Evolutionary conservation across 2,797 vertebrate species (phyloP), one percentile per base, ranked within the genome.

Genomic region (Chaetophractus vellerosus): DNA sequence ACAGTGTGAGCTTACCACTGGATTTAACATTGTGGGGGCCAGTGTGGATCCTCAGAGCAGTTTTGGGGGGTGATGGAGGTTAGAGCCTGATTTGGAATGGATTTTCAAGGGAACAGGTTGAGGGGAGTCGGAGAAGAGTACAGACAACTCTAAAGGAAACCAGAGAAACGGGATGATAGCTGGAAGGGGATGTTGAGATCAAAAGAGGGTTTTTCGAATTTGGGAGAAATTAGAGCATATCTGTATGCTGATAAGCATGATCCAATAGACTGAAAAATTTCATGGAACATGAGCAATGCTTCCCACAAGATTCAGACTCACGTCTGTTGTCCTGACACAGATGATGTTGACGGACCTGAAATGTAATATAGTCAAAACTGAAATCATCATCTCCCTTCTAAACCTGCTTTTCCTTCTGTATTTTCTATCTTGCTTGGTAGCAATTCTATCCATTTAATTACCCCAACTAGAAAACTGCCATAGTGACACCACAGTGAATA

Each of bases 351-450:
- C 36, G 28, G 1, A 52, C 16, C 14, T 9, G 28, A 61, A 90
- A 78, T 57, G n/a, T 16, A 89, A 14, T 9, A 36, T 82, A 50
- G 57, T 78, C n/a, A 78, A 83, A 69, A 64, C 1, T 19, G 84
- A 64, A 45, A 61, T 6, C n/a, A 57, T 63, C 33, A n/a, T 38
- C 50, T 72, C 24, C 45, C n/a, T 94, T 84, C 52, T 52, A 52
- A 88, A 82, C 72, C 36, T 86, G n/a, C 9, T 38, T 7, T 3
- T 90, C 68, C 36, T 78, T 71, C 74, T 76, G 28, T 21, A 68
- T 31, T 85, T 52, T 84, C 52, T 71, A n/a, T 19, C 16, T 93
- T 68, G 92, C n/a, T 81, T 83, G 82, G 66, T 52, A 68, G 64
- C 92, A 89, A 68, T 55, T 66, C 50, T 59, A 50, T 64, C 28